Evolutionary conservation across 1,140 invertebrate genomes (phyloP), one percentile per base, ranked within the genome.

Genomic region (Ostrea edulis): DNA sequence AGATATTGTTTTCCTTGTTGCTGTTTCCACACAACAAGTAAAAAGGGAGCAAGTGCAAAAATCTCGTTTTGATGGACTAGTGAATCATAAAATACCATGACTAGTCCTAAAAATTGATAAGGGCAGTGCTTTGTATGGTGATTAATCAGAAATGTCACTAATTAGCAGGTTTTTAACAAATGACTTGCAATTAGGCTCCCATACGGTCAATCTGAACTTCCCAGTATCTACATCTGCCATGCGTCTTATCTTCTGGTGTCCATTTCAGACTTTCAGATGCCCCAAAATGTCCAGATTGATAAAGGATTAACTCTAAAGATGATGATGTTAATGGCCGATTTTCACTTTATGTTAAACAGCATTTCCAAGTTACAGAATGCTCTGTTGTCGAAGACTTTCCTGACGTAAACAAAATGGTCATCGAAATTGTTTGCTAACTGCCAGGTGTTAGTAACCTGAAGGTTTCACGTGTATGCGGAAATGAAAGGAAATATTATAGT

Each of bases 61-160:
- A 44, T 44, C 35, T 20, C 8, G 22, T 29, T 17, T 17, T 25
- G 12, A 29, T 14, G 35, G 35, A 25, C 29, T 25, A 5, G 29
- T 77, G 68, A 77, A 29, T 77, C 68, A 77, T 77, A 77, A n/a
- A 77, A 44, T 35, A 77, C 25, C 68, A 25, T 2, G 35, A 44
- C 5, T 44, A 44, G 35, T 44, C 1, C 25, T 17, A 77, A 77
- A 68, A 77, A 77, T 77, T 35, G 68, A 77, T 77, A 77, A 77
- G 68, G 68, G 25, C 7, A 14, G 68, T 25, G 25, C 14, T 77
- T 35, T 77, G 9, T 25, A 14, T 77, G 25, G 68, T 77, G 68
- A 77, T 77, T 77, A 77, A 77, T 77, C 29, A 77, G 68, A 77
- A 77, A 77, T 77, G 68, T 77, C 68, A 77, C 29, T 77, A 77